Evolutionary conservation across 1,140 invertebrate genomes (phyloP), one percentile per base, ranked within the genome.

Genomic region (Zophobas morio): DNA sequence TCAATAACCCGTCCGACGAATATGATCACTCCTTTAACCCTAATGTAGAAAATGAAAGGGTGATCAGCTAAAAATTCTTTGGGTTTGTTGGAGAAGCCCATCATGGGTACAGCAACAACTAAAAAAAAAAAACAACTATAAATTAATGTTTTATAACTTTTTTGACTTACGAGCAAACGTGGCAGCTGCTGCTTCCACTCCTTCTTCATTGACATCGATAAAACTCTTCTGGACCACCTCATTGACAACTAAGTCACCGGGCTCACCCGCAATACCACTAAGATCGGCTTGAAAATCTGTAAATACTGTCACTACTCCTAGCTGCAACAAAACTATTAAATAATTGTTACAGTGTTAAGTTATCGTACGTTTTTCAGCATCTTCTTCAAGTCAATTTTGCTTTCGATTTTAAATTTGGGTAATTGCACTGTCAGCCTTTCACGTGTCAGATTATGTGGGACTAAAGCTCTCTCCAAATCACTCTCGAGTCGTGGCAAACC

Each of bases 141-240:
- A 20, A 20, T 20, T 20, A 20, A 20, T 20, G 20, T 20, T 20
- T 20, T 20, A 20, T 20, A 20, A 20, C 8, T 3, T 8, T 3
- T 3, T 51, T n/a, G n/a, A 51, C 34, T 2, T 63, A 66, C 54
- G 84, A 83, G 83, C 80, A 88, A 88, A 88, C 74, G 92, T 91
- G 20, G 90, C 89, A 60, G 90, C 91, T 72, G 91, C 90, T 71
- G 92, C 92, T 86, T 91, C 91, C 1, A 89, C 90, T 20, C 93
- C 93, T 84, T 91, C 86, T 86, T 94, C 92, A 78, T 91, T 89
- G 1, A 94, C 89, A 80, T 93, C 89, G 66, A 94, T 89, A 77
- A 89, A 90, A 8, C 89, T 87, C 83, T 94, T 93, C 81, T 94
- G 93, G 1, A 90, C 86, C 0, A 81, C 80, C 5, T 82, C 78